Conservation (phyloP, 2,113 vertebrate species). For the Osmerus mordax region DNA sequence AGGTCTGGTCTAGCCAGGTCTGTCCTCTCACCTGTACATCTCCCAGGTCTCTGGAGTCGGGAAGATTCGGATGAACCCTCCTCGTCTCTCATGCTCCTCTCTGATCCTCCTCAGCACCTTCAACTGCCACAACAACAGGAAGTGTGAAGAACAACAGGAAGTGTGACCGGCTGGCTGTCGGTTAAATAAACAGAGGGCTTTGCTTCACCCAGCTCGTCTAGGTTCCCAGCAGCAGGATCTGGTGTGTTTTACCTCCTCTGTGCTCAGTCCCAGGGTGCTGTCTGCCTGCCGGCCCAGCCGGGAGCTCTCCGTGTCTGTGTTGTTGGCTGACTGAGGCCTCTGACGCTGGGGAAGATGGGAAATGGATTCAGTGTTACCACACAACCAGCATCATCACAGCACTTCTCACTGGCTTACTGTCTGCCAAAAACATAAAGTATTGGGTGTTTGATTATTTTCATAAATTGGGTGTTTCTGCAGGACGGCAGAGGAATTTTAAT, state of each 20-base stretch:
- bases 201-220: neutral
- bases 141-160: neutral
- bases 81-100: slow-evolving; percentile 90
- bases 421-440: slow-evolving; percentile 7
- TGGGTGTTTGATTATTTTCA: slow-evolving; percentile 2
- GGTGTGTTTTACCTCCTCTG: slow-evolving; percentile 80
- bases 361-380: neutral
- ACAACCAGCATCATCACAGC: neutral
- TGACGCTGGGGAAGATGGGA: slow-evolving; percentile 62
- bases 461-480: neutral
- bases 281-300: slow-evolving; percentile 73
- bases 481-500: neutral
- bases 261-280: slow-evolving; percentile 79
- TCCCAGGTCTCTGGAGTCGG: slow-evolving; percentile 91
- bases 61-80: slow-evolving; percentile 94
- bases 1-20: too few species aligned
- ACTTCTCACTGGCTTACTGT: neutral
- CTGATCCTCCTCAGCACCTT: slow-evolving; percentile 86
- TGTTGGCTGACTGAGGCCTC: slow-evolving; percentile 74
- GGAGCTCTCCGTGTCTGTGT: slow-evolving; percentile 73
- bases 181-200: neutral
- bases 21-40: slow-evolving; percentile 77
- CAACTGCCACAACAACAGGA: slow-evolving; percentile 64
- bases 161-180: neutral
- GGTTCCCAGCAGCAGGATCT: neutral